These are phyloP conservation scores for Mythimna impura DNA, from an alignment of 2,888 invertebrate species.

Conservation along the genomic window DNA sequence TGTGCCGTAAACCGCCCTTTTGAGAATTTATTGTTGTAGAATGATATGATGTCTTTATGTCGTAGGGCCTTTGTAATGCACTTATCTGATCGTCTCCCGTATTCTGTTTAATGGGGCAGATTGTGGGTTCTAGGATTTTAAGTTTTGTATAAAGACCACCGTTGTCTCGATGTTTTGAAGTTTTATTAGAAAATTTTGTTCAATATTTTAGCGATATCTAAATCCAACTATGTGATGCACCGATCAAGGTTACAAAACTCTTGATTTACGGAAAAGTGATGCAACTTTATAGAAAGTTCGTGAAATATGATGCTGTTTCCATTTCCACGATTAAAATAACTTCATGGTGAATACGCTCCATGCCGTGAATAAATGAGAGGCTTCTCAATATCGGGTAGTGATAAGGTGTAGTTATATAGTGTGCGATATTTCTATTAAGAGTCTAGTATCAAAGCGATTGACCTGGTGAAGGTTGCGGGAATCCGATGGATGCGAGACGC, in stretches of 20 bases:
- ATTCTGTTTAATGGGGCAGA: constrained; percentile 82
- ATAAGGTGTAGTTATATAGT: background rate
- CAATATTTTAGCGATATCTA: background rate
- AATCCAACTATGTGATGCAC: background rate
- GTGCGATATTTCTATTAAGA: background rate
- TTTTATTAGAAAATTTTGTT: constrained; percentile 1
- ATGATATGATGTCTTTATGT: constrained; percentile 90
- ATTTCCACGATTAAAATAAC: constrained; percentile 19
- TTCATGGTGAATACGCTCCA: constrained; percentile 15
- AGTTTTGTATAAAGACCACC: constrained; percentile 49
- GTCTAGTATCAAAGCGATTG: background rate
- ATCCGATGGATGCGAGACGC: too few relatives aligned
- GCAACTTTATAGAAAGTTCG: background rate
- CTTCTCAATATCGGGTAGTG: background rate
- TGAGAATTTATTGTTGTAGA: constrained; percentile 87
- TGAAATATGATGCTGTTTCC: constrained; percentile 17
- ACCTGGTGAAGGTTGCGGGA: too few relatives aligned
- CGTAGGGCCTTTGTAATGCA: constrained; percentile 84
- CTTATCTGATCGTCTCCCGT: constrained; percentile 88
- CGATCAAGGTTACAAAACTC: background rate
- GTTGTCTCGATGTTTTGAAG: constrained; percentile 42
- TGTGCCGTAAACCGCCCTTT: constrained; percentile 88
- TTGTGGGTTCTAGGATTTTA: constrained; percentile 73
- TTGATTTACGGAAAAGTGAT: background rate
- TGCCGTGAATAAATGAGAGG: constrained; percentile 22